Conservation (phyloP, 2,888 invertebrate species). For the Anthophora plumipes region DNA sequence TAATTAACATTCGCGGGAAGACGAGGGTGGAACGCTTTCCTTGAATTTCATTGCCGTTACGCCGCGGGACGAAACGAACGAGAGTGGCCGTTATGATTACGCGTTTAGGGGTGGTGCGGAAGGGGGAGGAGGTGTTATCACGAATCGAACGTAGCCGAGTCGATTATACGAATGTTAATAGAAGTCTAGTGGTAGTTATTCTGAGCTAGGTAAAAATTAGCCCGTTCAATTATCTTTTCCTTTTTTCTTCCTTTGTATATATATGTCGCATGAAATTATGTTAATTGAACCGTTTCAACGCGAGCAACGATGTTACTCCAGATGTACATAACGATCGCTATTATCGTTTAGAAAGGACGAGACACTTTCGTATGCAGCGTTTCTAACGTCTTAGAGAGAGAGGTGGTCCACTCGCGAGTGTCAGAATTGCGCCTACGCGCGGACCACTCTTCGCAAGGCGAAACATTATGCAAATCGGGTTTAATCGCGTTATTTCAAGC, state of each 20-base stretch:
- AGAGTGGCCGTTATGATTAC: constrained; percentile 14
- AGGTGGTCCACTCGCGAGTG: constrained; percentile 25
- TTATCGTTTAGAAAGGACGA: constrained; percentile 41
- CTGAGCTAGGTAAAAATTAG: background rate
- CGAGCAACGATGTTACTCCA: constrained; percentile 30
- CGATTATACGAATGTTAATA: background rate
- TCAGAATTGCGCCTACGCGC: constrained; percentile 32
- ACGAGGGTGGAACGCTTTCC: background rate
- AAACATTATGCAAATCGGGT: constrained; percentile 61
- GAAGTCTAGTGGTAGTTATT: background rate
- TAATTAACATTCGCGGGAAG: constrained; percentile 47
- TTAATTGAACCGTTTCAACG: constrained; percentile 39
- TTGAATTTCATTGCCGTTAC: constrained; percentile 27
- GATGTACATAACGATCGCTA: constrained; percentile 39
- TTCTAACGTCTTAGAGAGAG: constrained; percentile 29
- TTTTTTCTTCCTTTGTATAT: constrained; percentile 8
- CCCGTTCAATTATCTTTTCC: too few relatives aligned
- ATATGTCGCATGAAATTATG: constrained; percentile 29
- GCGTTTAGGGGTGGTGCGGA: background rate
- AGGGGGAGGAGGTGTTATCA: background rate
- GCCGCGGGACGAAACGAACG: constrained; percentile 11
- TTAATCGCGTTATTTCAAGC: constrained; percentile 53
- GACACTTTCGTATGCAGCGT: constrained; percentile 31
- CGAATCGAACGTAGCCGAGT: too few relatives aligned
- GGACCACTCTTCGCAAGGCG: background rate